These are phyloP conservation scores for Coregonus ussuriensis DNA, from an alignment of 2,797 vertebrate genomes.

Conservation along the genomic window DNA sequence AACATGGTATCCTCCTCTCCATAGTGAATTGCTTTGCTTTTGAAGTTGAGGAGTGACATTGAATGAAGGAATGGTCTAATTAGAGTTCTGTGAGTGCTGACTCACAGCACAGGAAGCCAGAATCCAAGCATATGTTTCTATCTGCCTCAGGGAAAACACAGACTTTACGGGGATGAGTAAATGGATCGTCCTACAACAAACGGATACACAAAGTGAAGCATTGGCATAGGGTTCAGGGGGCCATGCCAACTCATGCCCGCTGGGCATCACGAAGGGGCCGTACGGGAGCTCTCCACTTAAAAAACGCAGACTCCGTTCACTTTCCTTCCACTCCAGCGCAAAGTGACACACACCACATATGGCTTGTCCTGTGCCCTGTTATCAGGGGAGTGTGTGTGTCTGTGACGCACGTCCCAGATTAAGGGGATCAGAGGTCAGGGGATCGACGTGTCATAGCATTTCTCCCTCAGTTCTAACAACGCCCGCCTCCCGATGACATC, in stretches of 20 bases:
- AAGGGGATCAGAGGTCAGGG: not conserved
- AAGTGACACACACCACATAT: not conserved
- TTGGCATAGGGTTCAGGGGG: not conserved
- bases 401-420: constrained; percentile 9
- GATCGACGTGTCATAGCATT: not conserved
- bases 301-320: not conserved
- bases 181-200: not conserved
- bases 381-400: not conserved
- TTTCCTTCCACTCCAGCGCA: not conserved
- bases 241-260: not conserved
- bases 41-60: not conserved
- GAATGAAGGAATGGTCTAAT: not conserved
- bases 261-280: not conserved
- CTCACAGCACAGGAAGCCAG: not conserved
- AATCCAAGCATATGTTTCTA: no score
- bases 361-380: not conserved
- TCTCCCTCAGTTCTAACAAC: constrained; percentile 9
- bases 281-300: not conserved
- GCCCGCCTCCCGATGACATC: constrained; percentile 12
- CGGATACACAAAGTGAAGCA: not conserved
- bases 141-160: no score
- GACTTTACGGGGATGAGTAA: constrained; percentile 13
- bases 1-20: not conserved
- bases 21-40: not conserved
- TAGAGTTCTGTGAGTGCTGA: not conserved